Base-by-base conservation (phyloP, 2,888 invertebrate species). In the Tineola bisselliella region DNA sequence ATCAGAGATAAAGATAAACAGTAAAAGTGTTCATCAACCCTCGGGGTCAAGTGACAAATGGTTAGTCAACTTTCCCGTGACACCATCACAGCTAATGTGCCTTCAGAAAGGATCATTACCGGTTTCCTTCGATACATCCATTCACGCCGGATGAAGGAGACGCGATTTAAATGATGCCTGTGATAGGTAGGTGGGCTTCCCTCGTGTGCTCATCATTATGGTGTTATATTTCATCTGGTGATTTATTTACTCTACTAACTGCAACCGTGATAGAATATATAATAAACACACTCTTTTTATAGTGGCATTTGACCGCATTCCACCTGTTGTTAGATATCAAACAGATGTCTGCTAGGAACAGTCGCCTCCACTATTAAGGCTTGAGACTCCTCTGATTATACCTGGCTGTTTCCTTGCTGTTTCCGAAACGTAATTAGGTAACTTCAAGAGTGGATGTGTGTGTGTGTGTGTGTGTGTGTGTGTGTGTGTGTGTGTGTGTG, bases 141-240 rank as follows among this genome's bases (percentile, higher is more conserved):
- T 83, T 83, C 81, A 73, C 76, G 77, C 81, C 80, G 77, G 79
- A 79, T 73, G 75, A 75, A 70, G 67, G 60, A 72, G 77, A 81
- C 83, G 79, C 77, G 76, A 76, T 77, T 71, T 78, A 76, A 80
- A 81, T 56, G 56, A 56, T 56, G 1, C 56, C 48, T 15, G 48
- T 15, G 48, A 48, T 48, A 48, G 15, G 12, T 48, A 25, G 48
- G 15, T 38, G n/a, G 38, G 38, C 10, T 38, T n/a, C 2, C 3
- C 38, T 12, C 25, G 2, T 25, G 25, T 25, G 6, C 15, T 17
- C 48, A 48, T 48, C 48, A 48, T 48, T 48, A 48, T 48, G 48
- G 48, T 48, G 48, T 48, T 48, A 48, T 13, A 15, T 48, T 48
- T 48, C 48, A 2, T n/a, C 3, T 15, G 48, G 48, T 38, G 38